These are phyloP conservation scores for Sebastes miniatus DNA, from an alignment of 2,797 vertebrate species.

Conservation along the genomic window DNA sequence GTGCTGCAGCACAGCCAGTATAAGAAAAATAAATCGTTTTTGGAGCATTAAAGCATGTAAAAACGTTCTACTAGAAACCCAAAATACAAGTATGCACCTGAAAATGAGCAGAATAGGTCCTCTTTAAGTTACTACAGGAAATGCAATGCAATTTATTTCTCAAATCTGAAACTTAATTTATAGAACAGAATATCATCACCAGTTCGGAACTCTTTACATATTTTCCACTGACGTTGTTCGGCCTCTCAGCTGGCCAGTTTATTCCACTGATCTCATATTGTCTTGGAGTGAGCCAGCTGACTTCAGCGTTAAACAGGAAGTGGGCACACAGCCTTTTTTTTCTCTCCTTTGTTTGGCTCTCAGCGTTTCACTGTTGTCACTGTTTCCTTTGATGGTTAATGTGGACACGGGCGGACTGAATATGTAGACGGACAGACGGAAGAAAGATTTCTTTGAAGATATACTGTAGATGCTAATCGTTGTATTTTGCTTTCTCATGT, in stretches of 20 bases:
- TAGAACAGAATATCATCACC: not conserved
- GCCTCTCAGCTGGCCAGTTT: not conserved
- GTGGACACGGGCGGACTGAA: not conserved
- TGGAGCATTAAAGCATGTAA: too few species aligned
- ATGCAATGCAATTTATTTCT: not conserved
- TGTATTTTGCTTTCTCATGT: not conserved
- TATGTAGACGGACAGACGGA: not conserved
- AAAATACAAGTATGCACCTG: too few species aligned
- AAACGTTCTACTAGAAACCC: too few species aligned
- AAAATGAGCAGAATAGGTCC: too few species aligned
- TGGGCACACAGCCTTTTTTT: slow-evolving; percentile 17
- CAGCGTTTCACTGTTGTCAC: not conserved
- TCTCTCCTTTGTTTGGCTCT: slow-evolving; percentile 22
- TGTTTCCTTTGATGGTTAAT: slow-evolving; percentile 23
- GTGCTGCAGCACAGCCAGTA: too few species aligned
- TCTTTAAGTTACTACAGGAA: not conserved
- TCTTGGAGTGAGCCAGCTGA: slow-evolving; percentile 11
- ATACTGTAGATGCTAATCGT: not conserved
- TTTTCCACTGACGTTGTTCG: not conserved
- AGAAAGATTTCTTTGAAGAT: not conserved
- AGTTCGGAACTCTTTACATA: not conserved
- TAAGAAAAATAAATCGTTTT: too few species aligned
- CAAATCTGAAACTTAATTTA: too few species aligned
- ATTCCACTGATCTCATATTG: slow-evolving; percentile 23
- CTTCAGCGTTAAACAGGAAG: slow-evolving; percentile 48